A percentile compares a stretch with the other conserved stretches of the same genome.
These are phyloP conservation scores for Alosa sapidissima DNA, from an alignment of 2,797 vertebrate genomes.

Conservation along the genomic window DNA sequence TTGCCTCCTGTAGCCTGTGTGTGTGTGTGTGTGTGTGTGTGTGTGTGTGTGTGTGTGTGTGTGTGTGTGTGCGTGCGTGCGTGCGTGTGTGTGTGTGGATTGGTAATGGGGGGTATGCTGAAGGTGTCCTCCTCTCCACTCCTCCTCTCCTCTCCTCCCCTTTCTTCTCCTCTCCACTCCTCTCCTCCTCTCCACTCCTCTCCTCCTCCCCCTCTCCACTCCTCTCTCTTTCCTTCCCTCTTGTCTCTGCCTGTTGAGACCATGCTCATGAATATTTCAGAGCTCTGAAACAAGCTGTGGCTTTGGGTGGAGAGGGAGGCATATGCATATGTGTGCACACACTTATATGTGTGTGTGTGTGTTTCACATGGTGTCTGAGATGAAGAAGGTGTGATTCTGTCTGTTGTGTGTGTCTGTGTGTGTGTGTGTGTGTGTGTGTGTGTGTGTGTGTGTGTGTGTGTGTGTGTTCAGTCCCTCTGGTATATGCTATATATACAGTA, in stretches of 20 bases:
- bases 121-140: background rate
- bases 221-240: conserved; percentile 48
- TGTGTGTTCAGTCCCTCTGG: background rate
- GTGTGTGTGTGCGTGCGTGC: background rate
- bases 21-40: conserved; percentile 1
- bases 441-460: background rate
- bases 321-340: conserved; percentile 29
- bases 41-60: conserved; percentile 4
- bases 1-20: background rate
- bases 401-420: background rate
- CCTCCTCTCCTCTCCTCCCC: conserved; percentile 25
- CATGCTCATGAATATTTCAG: conserved; percentile 73
- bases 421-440: background rate
- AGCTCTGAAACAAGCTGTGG: conserved; percentile 65
- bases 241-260: conserved; percentile 58
- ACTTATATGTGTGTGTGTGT: conserved; percentile 20
- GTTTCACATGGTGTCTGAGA: background rate
- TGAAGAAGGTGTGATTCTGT: background rate
- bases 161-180: too few species aligned
- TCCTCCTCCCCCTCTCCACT: conserved; percentile 43
- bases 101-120: background rate
- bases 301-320: conserved; percentile 53
- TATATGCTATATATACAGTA: too few species aligned
- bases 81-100: background rate
- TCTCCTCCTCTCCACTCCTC: background rate